Evolutionary conservation across 2,888 invertebrate species (phyloP), one percentile per base, ranked within the genome.

Genomic region (Netelia fuscicornis): DNA sequence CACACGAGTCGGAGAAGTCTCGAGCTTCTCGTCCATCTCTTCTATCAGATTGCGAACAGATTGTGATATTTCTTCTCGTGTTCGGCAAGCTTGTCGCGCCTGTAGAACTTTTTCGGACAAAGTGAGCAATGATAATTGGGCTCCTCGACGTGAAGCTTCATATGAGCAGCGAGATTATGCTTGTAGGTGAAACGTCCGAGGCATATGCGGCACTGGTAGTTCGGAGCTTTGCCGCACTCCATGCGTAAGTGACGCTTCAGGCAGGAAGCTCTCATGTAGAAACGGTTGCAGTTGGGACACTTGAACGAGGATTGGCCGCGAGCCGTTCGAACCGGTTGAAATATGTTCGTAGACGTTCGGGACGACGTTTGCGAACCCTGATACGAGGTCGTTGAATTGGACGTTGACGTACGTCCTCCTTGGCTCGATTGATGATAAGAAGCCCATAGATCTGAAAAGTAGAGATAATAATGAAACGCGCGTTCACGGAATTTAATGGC

Each of bases 201-300:
- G 84, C 94, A 94, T 48, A 93, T 89, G 6, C 89, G 89, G 86
- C 94, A 94, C 65, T 92, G 93, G 85, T 93, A 94, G 76, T 93
- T 92, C 1, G 94, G 94, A 13, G 92, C 92, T 62, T 93, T 92
- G 30, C 94, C 93, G 78, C 94, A 94, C 81, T 94, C 94, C 75
- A 93, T 91, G 9, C 92, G 91, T 11, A 94, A 85, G 81, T 94
- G 94, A 1, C 92, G 91, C 54, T 87, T 92, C 80, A 92, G 81
- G 79, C 92, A 92, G 44, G 92, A 92, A 2, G 89, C 88, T 42
- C 93, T 86, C 89, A 91, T 91, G 88, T 94, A 94, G 83, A 90
- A 91, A 62, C 94, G 92, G 82, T 87, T 90, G 87, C 96, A 96
- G 91, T 95, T 95, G 71, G 95, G 95, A 91, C 96, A 96, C 90